Conservation (phyloP, 1,140 invertebrate genomes). For the Yoshiicerus persimilis region DNA sequence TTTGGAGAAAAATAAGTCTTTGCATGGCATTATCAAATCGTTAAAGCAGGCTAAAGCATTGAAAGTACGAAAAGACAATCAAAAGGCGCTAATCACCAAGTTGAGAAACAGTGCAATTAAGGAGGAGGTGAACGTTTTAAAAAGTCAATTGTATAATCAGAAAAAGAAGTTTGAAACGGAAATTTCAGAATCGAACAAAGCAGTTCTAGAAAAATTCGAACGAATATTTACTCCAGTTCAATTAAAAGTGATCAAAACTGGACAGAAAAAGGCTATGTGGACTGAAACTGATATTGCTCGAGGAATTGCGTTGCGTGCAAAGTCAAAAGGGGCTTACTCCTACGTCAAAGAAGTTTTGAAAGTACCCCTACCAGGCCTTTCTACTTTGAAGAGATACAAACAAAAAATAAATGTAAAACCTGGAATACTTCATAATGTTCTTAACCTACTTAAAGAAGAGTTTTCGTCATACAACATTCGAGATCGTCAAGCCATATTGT, state of each 20-base stretch:
- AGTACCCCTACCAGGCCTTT: not conserved
- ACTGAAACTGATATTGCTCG: not conserved
- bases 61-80: too few species aligned
- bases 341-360: not conserved
- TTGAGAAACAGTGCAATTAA: too few species aligned
- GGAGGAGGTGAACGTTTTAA: too few species aligned
- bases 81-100: too few species aligned
- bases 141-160: too few species aligned
- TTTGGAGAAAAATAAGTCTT: too few species aligned
- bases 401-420: not conserved
- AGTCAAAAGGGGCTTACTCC: not conserved
- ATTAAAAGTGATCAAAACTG: not conserved
- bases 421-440: not conserved
- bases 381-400: not conserved
- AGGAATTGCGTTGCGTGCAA: not conserved
- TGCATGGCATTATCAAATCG: too few species aligned
- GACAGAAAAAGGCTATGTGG: not conserved
- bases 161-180: too few species aligned
- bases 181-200: too few species aligned
- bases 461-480: not conserved
- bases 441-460: not conserved
- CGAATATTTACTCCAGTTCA: not conserved
- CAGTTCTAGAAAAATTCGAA: not conserved
- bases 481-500: not conserved
- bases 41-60: not conserved